Conservation (phyloP, 2,888 invertebrate genomes). For the Machimus atricapillus region DNA sequence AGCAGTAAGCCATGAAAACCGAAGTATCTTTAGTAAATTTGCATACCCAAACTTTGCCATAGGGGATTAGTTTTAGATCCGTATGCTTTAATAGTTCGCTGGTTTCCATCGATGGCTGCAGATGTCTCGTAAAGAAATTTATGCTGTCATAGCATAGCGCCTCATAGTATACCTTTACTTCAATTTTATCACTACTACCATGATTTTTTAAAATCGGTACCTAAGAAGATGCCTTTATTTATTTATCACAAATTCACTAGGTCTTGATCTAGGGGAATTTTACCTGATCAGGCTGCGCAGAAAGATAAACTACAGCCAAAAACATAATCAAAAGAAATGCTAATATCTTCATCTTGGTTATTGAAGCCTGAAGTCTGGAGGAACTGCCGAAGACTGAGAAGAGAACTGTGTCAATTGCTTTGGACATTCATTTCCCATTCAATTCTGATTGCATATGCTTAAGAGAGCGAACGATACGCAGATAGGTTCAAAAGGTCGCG, state of each 20-base stretch:
- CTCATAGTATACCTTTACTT: constrained; percentile 59
- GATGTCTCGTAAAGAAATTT: constrained; percentile 53
- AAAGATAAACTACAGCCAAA: background rate
- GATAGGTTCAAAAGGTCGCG: constrained; percentile 3
- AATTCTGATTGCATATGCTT: background rate
- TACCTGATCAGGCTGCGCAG: background rate
- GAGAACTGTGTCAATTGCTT: constrained; percentile 16
- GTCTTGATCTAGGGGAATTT: background rate
- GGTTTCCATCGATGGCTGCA: constrained; percentile 53
- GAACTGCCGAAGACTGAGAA: background rate
- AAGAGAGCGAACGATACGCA: background rate
- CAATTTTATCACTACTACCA: constrained; percentile 47
- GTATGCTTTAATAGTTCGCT: constrained; percentile 53
- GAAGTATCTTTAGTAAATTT: background rate
- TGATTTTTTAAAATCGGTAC: background rate
- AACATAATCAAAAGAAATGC: background rate
- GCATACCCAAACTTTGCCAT: constrained; percentile 55
- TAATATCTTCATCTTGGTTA: background rate
- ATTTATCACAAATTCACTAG: background rate
- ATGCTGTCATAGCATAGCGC: constrained; percentile 59
- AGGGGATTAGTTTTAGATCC: constrained; percentile 57
- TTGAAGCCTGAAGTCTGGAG: background rate
- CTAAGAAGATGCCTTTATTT: background rate
- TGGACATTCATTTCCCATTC: constrained; percentile 3
- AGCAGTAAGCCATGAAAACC: background rate